Evolutionary conservation across 2,797 vertebrate species (phyloP).

Genomic region (Tachyglossus aculeatus): DNA sequence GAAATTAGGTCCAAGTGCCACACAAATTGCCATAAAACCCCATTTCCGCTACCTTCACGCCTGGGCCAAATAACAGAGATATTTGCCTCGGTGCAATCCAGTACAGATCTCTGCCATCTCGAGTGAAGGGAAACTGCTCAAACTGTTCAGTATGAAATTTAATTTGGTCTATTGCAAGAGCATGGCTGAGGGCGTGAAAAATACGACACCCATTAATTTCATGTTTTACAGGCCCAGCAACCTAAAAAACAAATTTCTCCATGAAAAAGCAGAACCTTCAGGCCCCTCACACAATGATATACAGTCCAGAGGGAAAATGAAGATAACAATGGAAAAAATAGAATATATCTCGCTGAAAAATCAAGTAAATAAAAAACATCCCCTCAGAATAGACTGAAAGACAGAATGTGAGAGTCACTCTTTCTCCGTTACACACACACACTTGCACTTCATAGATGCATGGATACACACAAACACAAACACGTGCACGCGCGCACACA

Average conservation of each 20-base stretch:
- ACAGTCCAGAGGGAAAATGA: conserved; percentile 29
- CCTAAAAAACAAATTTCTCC: conserved; percentile 31
- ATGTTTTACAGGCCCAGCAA: conserved; percentile 59
- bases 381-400: conserved; percentile 37
- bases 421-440: no score
- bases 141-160: conserved; percentile 59
- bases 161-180: conserved; percentile 51
- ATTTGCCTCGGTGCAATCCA: conserved; percentile 11
- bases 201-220: conserved; percentile 58
- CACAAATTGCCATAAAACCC: background rate
- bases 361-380: conserved; percentile 47
- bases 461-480: no score
- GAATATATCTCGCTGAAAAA: conserved; percentile 51
- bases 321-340: conserved; percentile 10
- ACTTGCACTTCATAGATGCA: no score
- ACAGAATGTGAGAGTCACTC: background rate
- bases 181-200: conserved; percentile 47
- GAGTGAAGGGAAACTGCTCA: conserved; percentile 19
- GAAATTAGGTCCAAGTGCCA: no score
- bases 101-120: background rate
- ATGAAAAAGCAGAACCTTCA: conserved; percentile 36
- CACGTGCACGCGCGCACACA: no score
- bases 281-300: conserved; percentile 49
- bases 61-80: conserved; percentile 12
- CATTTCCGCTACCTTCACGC: background rate